A percentile compares a stretch with the other conserved stretches of the same genome.
Evolutionary conservation across 2,797 vertebrate species (phyloP).

Genomic region (Fringilla coelebs): DNA sequence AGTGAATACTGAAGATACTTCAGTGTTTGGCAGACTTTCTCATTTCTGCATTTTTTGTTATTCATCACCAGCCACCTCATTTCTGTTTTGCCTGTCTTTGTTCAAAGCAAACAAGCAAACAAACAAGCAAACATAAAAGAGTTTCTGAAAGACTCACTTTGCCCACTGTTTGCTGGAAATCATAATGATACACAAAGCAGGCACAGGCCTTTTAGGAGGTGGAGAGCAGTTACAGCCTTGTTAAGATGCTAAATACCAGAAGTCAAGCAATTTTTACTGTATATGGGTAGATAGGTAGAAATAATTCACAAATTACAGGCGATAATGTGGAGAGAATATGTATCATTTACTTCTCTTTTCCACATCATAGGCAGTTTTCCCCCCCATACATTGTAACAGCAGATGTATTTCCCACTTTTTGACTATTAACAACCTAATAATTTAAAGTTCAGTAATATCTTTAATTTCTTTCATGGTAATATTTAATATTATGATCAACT

Average conservation of each 20-base stretch:
- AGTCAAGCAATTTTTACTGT: neutral
- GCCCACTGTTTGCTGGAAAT: neutral
- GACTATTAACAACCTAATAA: neutral
- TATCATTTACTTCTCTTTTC: neutral
- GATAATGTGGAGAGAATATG: neutral
- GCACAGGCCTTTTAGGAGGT: neutral
- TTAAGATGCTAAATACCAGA: neutral
- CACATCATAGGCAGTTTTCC: rapidly evolving
- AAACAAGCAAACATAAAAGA: neutral
- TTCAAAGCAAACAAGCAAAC: neutral
- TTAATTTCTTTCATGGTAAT: neutral
- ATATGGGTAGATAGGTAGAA: neutral
- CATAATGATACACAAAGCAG: rapidly evolving
- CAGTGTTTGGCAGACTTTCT: neutral
- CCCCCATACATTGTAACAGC: neutral
- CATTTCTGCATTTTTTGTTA: neutral
- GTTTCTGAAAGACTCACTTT: neutral
- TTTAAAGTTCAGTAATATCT: neutral
- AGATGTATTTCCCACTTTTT: neutral
- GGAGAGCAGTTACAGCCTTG: neutral
- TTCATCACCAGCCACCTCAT: neutral
- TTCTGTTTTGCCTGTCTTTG: neutral
- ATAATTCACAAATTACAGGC: neutral
- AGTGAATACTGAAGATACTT: neutral
- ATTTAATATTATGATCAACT: neutral